A percentile compares a stretch with the other conserved stretches of the same genome.
phyloP scores from a whole-genome alignment of 2,888 invertebrate genomes.

The Drosophila imparisetae region DNA sequence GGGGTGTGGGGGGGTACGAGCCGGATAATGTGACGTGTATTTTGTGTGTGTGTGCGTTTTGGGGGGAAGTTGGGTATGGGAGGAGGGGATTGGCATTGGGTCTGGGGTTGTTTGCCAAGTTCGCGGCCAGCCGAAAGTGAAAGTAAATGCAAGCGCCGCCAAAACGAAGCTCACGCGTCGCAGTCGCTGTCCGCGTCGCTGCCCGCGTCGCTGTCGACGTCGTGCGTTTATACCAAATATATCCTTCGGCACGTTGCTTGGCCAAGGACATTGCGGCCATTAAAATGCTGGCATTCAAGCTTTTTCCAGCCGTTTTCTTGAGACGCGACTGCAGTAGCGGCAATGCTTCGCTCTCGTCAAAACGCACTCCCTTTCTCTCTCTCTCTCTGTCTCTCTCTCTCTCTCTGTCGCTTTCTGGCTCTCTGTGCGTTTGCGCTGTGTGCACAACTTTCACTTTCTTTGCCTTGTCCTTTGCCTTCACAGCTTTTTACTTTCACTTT shows the following conservation, averaged over 20 bases:
- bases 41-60: background rate
- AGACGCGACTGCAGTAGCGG: slow-evolving; percentile 58
- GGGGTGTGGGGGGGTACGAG: background rate
- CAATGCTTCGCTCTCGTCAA: slow-evolving; percentile 32
- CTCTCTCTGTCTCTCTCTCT: slow-evolving; percentile 17
- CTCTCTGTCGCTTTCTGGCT: slow-evolving; percentile 11
- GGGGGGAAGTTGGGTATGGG: background rate
- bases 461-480: slow-evolving; percentile 77
- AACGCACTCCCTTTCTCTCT: slow-evolving; percentile 28
- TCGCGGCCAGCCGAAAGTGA: slow-evolving; percentile 71
- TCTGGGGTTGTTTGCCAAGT: slow-evolving; percentile 66
- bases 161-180: slow-evolving; percentile 52
- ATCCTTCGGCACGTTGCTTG: slow-evolving; percentile 81
- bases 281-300: slow-evolving; percentile 78
- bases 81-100: slow-evolving; percentile 18
- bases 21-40: slow-evolving; percentile 9
- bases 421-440: slow-evolving; percentile 33
- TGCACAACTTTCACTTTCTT: slow-evolving; percentile 68
- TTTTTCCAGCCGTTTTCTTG: slow-evolving; percentile 58
- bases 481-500: slow-evolving; percentile 72
- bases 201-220: slow-evolving; percentile 40
- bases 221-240: slow-evolving; percentile 64
- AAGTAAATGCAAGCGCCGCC: slow-evolving; percentile 72
- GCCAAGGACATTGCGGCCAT: slow-evolving; percentile 84
- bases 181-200: slow-evolving; percentile 20